Percentiles rank a stretch among this genome's conserved stretches.
phyloP scores from a whole-genome alignment of 92 coral and sea anemone genomes.

The Phymanthus crucifer region DNA sequence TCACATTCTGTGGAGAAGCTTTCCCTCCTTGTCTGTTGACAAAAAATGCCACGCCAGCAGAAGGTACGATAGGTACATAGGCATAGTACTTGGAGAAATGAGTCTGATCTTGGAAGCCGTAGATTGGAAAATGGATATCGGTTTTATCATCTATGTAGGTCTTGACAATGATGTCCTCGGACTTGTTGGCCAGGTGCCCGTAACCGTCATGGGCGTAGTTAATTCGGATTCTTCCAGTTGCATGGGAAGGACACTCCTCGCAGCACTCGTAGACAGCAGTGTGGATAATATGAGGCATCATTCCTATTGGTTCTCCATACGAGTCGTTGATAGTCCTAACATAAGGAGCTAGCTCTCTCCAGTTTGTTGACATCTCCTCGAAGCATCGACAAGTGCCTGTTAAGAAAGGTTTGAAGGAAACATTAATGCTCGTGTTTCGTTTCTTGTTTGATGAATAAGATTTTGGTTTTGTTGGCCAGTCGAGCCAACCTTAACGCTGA shows the following conservation, averaged over 20 bases:
- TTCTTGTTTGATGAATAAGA: too few relatives aligned
- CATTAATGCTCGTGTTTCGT: not conserved
- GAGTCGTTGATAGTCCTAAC: slow-evolving; percentile 38
- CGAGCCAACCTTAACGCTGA: too few relatives aligned
- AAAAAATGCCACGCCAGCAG: slow-evolving; percentile 76
- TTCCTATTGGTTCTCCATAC: slow-evolving; percentile 40
- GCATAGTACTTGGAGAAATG: slow-evolving; percentile 50
- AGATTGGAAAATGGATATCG: slow-evolving; percentile 69
- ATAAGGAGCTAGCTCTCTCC: slow-evolving; percentile 72
- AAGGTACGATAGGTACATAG: slow-evolving; percentile 60
- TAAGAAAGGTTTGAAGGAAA: not conserved
- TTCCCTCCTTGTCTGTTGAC: slow-evolving; percentile 45
- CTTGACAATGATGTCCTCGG: slow-evolving; percentile 55
- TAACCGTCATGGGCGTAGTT: slow-evolving; percentile 63
- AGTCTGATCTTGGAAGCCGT: slow-evolving; percentile 70
- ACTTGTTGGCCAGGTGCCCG: slow-evolving; percentile 48
- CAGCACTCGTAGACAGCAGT: slow-evolving; percentile 64
- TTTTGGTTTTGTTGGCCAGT: too few relatives aligned
- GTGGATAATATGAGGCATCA: slow-evolving; percentile 66
- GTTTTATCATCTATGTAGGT: slow-evolving; percentile 42
- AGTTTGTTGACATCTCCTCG: slow-evolving; percentile 56
- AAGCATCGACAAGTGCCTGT: slow-evolving; percentile 84
- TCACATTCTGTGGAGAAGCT: slow-evolving; percentile 49
- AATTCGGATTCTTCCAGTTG: slow-evolving; percentile 50
- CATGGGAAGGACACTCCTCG: slow-evolving; percentile 55